Evolutionary conservation across 1,140 invertebrate genomes (phyloP).

Genomic region (fruit fly (Drosophila melanogaster)): Release_6_plus_ISO1_MT NT_037436.4:829501-830000

Average conservation of each 20-base stretch:
- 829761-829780: slow-evolving; percentile 96
- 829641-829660: slow-evolving; percentile 97
- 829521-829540: slow-evolving; percentile 99
- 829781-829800: slow-evolving; percentile 99
- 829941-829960: slow-evolving; percentile 84
- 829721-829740: slow-evolving; percentile 98
- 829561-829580: slow-evolving; percentile 66
- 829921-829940: slow-evolving; percentile 84
- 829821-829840: slow-evolving; percentile 98
- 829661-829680: slow-evolving; percentile 99
- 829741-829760: slow-evolving; percentile 98
- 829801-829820: slow-evolving; percentile 98
- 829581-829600: slow-evolving; percentile 85
- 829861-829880: slow-evolving; percentile 23
- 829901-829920: not conserved
- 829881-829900: not conserved
- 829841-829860: slow-evolving; percentile 95
- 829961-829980: slow-evolving; percentile 84
- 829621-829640: slow-evolving; percentile 95
- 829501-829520: slow-evolving; percentile 97
- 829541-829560: slow-evolving; percentile 93
- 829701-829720: slow-evolving; percentile 98
- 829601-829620: slow-evolving; percentile 85
- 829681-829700: slow-evolving; percentile 95
- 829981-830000: slow-evolving; percentile 63